These are phyloP conservation scores for Patiria miniata DNA, from an alignment of 35 echinoderm and acorn worm species.

Conservation along the genomic window DNA sequence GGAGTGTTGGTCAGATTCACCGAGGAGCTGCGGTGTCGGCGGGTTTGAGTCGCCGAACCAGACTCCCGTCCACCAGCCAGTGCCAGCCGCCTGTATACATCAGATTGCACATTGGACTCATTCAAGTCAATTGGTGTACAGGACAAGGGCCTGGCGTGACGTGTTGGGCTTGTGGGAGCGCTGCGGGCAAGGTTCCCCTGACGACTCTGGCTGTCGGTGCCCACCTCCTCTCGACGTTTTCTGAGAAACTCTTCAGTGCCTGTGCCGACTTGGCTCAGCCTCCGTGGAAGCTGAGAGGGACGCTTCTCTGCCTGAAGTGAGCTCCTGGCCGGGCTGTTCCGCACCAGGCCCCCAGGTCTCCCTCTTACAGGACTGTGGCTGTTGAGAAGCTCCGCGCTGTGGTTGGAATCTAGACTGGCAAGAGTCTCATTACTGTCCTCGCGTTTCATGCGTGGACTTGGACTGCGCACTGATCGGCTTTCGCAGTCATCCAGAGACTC, in stretches of 20 bases:
- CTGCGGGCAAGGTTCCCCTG: conserved; percentile 32
- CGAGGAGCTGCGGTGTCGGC: conserved; percentile 7
- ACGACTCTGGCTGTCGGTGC: not conserved
- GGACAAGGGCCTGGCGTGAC: conserved; percentile 21
- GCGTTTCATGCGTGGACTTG: not conserved
- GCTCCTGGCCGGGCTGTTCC: not conserved
- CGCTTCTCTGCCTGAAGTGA: not conserved
- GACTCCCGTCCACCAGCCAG: conserved; percentile 23
- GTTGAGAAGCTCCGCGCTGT: not conserved
- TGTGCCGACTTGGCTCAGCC: conserved; percentile 44
- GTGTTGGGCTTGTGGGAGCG: conserved; percentile 87
- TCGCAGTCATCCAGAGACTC: conserved; percentile 1
- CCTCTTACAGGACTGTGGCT: not conserved
- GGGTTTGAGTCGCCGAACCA: not conserved
- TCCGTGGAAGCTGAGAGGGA: conserved; percentile 15
- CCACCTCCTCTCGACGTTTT: not conserved
- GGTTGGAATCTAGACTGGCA: conserved; percentile 14
- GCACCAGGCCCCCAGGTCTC: not conserved
- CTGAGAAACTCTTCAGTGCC: conserved; percentile 74
- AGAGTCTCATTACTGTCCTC: conserved; percentile 5
- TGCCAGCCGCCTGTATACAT: conserved; percentile 36
- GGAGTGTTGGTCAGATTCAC: conserved; percentile 34
- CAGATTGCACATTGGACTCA: conserved; percentile 33
- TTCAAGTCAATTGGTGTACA: not conserved
- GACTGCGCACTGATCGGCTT: not conserved